phyloP scores from a whole-genome alignment of 2,888 invertebrate genomes.

The Tuberolachnus salignus region DNA sequence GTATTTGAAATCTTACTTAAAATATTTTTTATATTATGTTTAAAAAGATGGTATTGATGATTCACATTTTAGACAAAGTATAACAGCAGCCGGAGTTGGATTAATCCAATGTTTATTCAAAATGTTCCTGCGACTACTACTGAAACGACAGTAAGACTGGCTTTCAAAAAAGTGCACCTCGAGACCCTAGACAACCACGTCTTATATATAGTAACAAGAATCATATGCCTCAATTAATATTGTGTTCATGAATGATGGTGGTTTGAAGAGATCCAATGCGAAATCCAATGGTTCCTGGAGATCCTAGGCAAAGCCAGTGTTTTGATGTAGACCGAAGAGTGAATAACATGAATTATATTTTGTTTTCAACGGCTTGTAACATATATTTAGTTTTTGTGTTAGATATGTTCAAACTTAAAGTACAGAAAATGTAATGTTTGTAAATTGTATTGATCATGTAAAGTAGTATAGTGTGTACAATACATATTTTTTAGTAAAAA shows the following conservation, averaged over 20 bases:
- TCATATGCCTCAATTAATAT: constrained; percentile 57
- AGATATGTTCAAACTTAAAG: not conserved
- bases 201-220: constrained; percentile 58
- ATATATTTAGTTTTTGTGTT: not conserved
- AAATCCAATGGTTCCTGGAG: constrained; percentile 41
- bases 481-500: constrained; percentile 22
- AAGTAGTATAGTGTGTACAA: not conserved
- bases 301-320: constrained; percentile 47
- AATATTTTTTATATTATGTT: not conserved
- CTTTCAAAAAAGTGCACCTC: constrained; percentile 41
- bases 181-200: constrained; percentile 46
- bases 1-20: not conserved
- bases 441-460: constrained; percentile 28
- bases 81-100: constrained; percentile 45
- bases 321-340: constrained; percentile 52
- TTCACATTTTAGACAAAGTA: constrained; percentile 45
- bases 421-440: not conserved
- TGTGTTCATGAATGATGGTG: constrained; percentile 53
- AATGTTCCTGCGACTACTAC: not conserved
- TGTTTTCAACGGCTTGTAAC: constrained; percentile 6
- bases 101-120: constrained; percentile 37
- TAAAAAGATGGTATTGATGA: constrained; percentile 49
- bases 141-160: constrained; percentile 22
- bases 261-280: constrained; percentile 42
- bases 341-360: constrained; percentile 48